phyloP scores from a whole-genome alignment of 2,888 invertebrate species.

The Dicycla oo region DNA sequence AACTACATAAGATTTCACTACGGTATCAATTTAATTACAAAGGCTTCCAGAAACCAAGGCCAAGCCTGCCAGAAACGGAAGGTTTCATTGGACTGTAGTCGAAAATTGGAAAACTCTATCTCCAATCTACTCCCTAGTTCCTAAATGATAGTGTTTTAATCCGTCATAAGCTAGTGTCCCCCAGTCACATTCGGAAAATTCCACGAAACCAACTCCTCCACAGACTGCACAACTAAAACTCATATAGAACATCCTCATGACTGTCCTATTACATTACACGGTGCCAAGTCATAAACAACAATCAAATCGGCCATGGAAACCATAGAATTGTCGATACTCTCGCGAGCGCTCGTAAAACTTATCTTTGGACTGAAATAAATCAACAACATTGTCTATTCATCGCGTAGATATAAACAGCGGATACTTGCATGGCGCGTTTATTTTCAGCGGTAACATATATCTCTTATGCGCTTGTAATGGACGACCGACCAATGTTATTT shows the following conservation, averaged over 20 bases:
- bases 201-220: background rate
- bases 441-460: slow-evolving; percentile 70
- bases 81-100: no score
- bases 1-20: no score
- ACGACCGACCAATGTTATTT: slow-evolving; percentile 17
- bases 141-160: no score
- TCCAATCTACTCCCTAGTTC: no score
- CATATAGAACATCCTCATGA: slow-evolving; percentile 7
- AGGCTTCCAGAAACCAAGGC: no score
- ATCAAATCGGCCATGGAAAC: slow-evolving; percentile 55
- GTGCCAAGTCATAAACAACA: slow-evolving; percentile 57
- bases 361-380: slow-evolving; percentile 65
- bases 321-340: slow-evolving; percentile 54
- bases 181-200: slow-evolving; percentile 4
- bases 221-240: slow-evolving; percentile 5
- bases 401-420: slow-evolving; percentile 66
- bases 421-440: slow-evolving; percentile 69
- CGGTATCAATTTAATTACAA: no score
- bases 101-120: no score
- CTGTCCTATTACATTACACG: slow-evolving; percentile 30
- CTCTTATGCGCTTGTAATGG: slow-evolving; percentile 46
- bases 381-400: slow-evolving; percentile 70
- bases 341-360: slow-evolving; percentile 59
- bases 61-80: no score
- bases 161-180: background rate